A percentile compares a stretch with the other conserved stretches of the same genome.
phyloP scores from a whole-genome alignment of 2,888 invertebrate species.

The Drosophila pseudotalamancana region DNA sequence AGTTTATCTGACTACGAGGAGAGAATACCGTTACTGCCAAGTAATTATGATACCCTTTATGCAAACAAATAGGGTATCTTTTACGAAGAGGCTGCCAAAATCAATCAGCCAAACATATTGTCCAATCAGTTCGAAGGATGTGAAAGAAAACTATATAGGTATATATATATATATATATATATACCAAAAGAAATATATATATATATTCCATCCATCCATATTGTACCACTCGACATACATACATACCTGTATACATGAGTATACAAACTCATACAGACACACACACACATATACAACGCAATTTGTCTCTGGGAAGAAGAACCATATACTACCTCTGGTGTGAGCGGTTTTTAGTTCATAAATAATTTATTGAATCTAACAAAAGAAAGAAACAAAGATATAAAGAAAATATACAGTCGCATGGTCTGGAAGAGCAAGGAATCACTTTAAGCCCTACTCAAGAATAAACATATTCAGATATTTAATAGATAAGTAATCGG shows the following conservation, averaged over 20 bases:
- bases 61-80: too few species aligned
- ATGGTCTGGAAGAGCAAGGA: slow-evolving; percentile 14
- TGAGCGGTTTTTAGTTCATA: slow-evolving; percentile 49
- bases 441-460: slow-evolving; percentile 22
- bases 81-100: too few species aligned
- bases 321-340: slow-evolving; percentile 51
- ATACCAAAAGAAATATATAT: too few species aligned
- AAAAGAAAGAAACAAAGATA: too few species aligned
- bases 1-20: too few species aligned
- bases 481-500: slow-evolving; percentile 15
- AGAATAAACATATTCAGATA: slow-evolving; percentile 23
- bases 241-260: neutral
- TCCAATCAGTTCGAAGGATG: too few species aligned
- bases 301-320: slow-evolving; percentile 29
- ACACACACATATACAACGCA: slow-evolving; percentile 17
- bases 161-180: too few species aligned
- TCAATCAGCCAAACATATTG: too few species aligned
- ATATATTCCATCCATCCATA: slow-evolving; percentile 1
- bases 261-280: neutral
- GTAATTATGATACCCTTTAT: too few species aligned
- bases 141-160: too few species aligned
- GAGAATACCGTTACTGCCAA: too few species aligned
- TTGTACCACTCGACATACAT: slow-evolving; percentile 4
- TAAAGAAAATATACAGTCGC: slow-evolving; percentile 21
- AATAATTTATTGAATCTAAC: slow-evolving; percentile 46